Evolutionary conservation across 2,888 invertebrate species (phyloP), one percentile per base, ranked within the genome.

Genomic region (Eurytoma adleriae): DNA sequence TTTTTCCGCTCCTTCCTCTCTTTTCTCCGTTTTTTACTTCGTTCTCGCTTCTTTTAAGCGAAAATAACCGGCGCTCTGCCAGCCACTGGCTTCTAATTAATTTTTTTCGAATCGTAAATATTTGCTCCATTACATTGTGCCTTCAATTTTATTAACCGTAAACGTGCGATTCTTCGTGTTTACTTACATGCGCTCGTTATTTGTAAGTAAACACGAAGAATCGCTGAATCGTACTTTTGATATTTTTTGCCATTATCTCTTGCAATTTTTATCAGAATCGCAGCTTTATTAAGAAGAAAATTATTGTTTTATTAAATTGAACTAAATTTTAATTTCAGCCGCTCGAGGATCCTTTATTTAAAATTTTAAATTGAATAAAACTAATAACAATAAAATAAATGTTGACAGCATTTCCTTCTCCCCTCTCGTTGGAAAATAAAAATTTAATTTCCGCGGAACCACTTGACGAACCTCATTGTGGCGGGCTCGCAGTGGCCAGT

Each of bases 401-500:
- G 54, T 54, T 54, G 16, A 54, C 16, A 64, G n/a, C 12, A 27
- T 64, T 48, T n/a, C 14, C 12, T 10, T 2, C 3, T 40, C n/a
- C 2, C 62, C 24, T 2, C 12, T n/a, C 57, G 24, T 24, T 3
- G 24, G 62, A 16, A 62, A 62, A 61, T 64, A 78, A 81, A 75
- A 81, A 78, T 81, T 81, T 78, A 70, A 78, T 78, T 78, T 78
- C 2, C 56, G 24, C 24, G 13, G 1, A 40, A 30, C 14, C 20
- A 5, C 13, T n/a, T n/a, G n/a, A 72, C 12, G 64, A n/a, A 52
- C 16, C 54, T 54, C 62, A 54, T 64, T 62, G 73, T 52, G 52
- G 10, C 13, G 40, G 40, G 18, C 75, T 50, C 20, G 16, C 83
- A 85, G 83, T 86, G 85, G 85, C 85, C 81, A 86, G 85, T 89